A percentile compares a stretch with the other conserved stretches of the same genome.
Conservation (phyloP, 2,888 invertebrate species). For the Panopea generosa region DNA sequence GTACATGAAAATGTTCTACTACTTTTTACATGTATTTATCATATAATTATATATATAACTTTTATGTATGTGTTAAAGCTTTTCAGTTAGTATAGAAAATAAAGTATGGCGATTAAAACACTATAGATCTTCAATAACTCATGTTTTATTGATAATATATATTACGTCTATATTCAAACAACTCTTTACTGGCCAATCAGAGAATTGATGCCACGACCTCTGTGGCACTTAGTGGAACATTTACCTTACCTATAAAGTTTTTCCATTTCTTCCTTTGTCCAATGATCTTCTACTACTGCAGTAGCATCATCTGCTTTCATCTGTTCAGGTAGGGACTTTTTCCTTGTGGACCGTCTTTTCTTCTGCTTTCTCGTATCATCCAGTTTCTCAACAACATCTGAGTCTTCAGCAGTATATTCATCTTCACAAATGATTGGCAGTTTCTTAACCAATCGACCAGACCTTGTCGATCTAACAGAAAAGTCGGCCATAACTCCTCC, state of each 20-base stretch:
- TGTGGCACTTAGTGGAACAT: no score
- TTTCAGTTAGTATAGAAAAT: no score
- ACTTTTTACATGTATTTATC: no score
- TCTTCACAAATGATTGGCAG: slow-evolving; percentile 9
- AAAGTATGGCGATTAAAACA: no score
- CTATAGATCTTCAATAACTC: no score
- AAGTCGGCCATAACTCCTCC: background rate
- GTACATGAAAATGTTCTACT: no score
- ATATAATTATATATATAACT: no score
- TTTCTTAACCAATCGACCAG: background rate
- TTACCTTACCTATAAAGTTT: slow-evolving; percentile 37
- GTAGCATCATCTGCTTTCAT: background rate
- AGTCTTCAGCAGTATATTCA: background rate
- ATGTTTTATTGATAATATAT: no score
- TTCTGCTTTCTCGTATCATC: background rate
- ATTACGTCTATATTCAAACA: no score
- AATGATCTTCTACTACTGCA: slow-evolving; percentile 12
- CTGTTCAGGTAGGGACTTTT: background rate
- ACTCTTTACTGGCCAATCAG: no score
- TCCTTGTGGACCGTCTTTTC: background rate
- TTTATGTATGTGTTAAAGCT: no score
- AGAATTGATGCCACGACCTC: no score
- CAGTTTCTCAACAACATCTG: background rate
- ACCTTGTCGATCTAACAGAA: background rate
- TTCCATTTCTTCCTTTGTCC: slow-evolving; percentile 38